A percentile compares a stretch with the other conserved stretches of the same genome.
phyloP scores from a whole-genome alignment of 2,888 invertebrate genomes.

The Odontothrips loti region DNA sequence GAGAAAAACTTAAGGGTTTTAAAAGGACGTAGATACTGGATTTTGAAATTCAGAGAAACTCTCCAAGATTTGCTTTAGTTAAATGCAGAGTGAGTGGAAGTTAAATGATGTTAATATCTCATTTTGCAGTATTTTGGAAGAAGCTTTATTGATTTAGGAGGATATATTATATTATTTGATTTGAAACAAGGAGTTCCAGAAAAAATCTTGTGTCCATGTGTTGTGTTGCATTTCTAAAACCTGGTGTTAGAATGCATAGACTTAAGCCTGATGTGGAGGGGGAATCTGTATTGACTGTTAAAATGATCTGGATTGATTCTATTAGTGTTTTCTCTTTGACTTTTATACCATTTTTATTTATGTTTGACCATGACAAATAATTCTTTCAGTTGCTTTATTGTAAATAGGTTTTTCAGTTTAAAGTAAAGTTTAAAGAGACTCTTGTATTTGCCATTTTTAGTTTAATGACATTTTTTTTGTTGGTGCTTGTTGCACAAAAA shows the following conservation, averaged over 20 bases:
- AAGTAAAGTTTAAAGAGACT: background rate
- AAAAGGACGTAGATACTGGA: no score
- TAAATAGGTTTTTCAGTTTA: background rate
- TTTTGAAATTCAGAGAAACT: no score
- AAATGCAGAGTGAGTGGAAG: no score
- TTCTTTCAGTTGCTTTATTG: background rate
- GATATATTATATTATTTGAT: no score
- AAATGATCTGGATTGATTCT: background rate
- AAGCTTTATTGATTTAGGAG: background rate
- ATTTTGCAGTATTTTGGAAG: background rate
- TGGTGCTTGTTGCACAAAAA: background rate
- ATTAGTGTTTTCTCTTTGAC: background rate
- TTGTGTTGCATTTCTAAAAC: no score
- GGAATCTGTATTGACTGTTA: no score
- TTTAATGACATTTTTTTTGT: background rate
- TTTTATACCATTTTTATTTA: background rate
- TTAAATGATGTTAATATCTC: no score
- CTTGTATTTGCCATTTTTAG: background rate
- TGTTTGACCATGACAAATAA: background rate
- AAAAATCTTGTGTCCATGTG: no score
- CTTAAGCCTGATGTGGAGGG: no score
- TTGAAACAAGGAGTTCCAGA: no score
- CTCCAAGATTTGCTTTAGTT: background rate
- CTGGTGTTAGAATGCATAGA: no score
- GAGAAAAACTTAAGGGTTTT: no score